Conservation (phyloP, 2,113 vertebrate species). For the Pelobates fuscus region DNA sequence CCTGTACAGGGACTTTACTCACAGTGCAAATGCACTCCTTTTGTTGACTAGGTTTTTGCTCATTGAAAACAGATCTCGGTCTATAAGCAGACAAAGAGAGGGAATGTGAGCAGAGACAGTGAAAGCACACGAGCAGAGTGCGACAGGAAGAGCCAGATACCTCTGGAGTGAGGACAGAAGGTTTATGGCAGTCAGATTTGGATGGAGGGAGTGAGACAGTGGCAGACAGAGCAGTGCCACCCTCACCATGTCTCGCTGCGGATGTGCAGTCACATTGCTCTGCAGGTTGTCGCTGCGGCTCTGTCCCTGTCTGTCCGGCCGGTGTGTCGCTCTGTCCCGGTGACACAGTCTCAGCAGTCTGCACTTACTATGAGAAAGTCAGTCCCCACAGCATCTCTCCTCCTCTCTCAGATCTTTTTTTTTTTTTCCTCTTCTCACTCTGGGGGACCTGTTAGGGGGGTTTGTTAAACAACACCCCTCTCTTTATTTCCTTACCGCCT, state of each 20-base stretch:
- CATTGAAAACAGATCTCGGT: slow-evolving; percentile 50
- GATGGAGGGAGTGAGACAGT: neutral
- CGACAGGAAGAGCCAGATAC: slow-evolving; percentile 5
- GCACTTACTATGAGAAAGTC: neutral
- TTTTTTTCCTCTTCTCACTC: slow-evolving; percentile 12
- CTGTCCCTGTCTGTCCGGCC: neutral
- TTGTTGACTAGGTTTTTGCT: neutral
- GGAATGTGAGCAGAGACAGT: neutral
- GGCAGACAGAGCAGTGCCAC: slow-evolving; percentile 10
- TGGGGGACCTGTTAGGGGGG: slow-evolving; percentile 35
- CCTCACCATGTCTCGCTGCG: slow-evolving; percentile 42
- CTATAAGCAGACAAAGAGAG: slow-evolving; percentile 37
- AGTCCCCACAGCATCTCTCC: slow-evolving; percentile 2
- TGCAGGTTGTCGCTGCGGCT: neutral
- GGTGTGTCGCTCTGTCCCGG: neutral
- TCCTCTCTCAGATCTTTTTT: neutral
- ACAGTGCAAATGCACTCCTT: neutral
- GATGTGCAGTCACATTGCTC: slow-evolving; percentile 22
- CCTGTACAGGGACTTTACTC: no score
- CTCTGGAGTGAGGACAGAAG: neutral
- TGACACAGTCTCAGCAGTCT: slow-evolving; percentile 13
- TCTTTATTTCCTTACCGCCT: neutral
- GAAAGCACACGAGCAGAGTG: slow-evolving; percentile 14
- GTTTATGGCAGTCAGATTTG: neutral
- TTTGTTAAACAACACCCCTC: neutral